Percentiles rank a stretch among this genome's conserved stretches.
phyloP scores from a whole-genome alignment of 2,888 invertebrate genomes.

The Euzophera pinguis region DNA sequence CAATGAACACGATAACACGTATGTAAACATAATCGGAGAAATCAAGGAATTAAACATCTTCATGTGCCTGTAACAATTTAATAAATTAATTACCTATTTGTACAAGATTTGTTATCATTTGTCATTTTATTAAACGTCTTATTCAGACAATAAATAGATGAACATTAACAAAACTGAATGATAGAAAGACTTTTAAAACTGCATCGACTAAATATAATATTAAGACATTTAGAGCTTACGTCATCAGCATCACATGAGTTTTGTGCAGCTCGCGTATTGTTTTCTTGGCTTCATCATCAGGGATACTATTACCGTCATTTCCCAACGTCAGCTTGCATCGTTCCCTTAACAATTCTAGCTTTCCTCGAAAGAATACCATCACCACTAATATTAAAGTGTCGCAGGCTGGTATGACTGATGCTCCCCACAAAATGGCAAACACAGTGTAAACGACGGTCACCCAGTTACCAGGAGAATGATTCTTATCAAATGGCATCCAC shows the following conservation, averaged over 20 bases:
- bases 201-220: neutral
- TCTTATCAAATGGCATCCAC: slow-evolving; percentile 65
- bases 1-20: too few species aligned
- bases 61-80: too few species aligned
- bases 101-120: too few species aligned
- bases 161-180: too few species aligned
- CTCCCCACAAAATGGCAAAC: slow-evolving; percentile 30
- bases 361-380: slow-evolving; percentile 63
- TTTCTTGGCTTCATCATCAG: slow-evolving; percentile 30
- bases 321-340: slow-evolving; percentile 53
- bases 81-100: too few species aligned
- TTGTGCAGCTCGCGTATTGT: slow-evolving; percentile 42
- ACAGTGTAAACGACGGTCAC: slow-evolving; percentile 44
- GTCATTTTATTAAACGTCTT: too few species aligned
- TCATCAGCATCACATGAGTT: slow-evolving; percentile 48
- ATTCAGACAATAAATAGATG: too few species aligned
- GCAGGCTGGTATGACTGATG: slow-evolving; percentile 56
- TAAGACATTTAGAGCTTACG: slow-evolving; percentile 40
- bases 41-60: too few species aligned
- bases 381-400: slow-evolving; percentile 51
- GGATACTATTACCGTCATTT: slow-evolving; percentile 23
- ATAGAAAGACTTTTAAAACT: neutral
- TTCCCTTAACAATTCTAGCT: slow-evolving; percentile 52
- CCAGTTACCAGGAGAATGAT: slow-evolving; percentile 54
- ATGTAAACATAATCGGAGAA: too few species aligned